Evolutionary conservation across 1,140 invertebrate species (phyloP).

Genomic region (Drosophila biarmipes): DNA sequence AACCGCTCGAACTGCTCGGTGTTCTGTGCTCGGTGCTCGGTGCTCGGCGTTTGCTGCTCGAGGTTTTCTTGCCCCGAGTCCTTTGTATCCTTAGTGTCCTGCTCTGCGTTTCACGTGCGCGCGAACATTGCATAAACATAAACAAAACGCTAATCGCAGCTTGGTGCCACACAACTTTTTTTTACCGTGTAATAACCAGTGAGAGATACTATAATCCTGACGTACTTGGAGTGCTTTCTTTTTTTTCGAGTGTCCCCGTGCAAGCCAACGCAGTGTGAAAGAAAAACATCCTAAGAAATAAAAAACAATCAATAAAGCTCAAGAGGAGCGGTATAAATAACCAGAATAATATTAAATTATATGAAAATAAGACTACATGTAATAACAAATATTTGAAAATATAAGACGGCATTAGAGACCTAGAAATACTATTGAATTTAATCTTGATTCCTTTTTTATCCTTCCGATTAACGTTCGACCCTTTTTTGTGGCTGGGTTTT

Average conservation of each 20-base stretch:
- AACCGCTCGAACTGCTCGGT: neutral
- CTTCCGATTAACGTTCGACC: neutral
- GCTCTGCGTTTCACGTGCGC: conserved; percentile 55
- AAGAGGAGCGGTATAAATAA: neutral
- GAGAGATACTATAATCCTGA: conserved; percentile 5
- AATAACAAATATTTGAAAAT: neutral
- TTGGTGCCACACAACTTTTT: conserved; percentile 9
- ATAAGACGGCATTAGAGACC: neutral
- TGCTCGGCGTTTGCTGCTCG: conserved; percentile 4
- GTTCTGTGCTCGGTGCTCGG: neutral
- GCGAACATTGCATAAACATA: conserved; percentile 67
- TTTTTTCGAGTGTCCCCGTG: conserved; percentile 40
- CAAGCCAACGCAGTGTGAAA: conserved; percentile 13
- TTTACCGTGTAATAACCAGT: conserved; percentile 49
- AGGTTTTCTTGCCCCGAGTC: conserved; percentile 1
- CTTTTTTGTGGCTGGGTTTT: neutral
- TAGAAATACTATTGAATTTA: neutral
- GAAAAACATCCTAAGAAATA: neutral
- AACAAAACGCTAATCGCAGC: conserved; percentile 23
- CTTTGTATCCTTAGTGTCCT: conserved; percentile 23
- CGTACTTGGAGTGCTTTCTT: neutral
- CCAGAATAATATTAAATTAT: neutral
- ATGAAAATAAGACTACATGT: no score
- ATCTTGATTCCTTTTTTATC: neutral
- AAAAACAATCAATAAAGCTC: conserved; percentile 3